Percentiles rank a stretch among this genome's conserved stretches.
Evolutionary conservation across 2,888 invertebrate genomes (phyloP).

Genomic region (Dryomyza anilis): DNA sequence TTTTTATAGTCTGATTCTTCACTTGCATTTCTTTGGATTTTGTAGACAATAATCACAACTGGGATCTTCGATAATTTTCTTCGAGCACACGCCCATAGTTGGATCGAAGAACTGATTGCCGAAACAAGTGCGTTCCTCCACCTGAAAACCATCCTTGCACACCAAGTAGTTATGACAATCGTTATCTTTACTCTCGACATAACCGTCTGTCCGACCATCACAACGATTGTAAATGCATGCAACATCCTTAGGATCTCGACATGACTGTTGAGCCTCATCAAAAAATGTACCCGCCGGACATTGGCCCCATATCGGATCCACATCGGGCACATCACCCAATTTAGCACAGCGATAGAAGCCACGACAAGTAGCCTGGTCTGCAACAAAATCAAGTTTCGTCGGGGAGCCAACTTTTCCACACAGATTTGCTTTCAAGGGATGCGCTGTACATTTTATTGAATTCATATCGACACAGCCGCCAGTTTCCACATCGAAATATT

Average conservation of each 20-base stretch:
- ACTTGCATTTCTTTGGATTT: neutral
- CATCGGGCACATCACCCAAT: conserved; percentile 38
- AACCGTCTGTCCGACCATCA: conserved; percentile 48
- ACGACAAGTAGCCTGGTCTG: conserved; percentile 49
- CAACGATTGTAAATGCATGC: conserved; percentile 51
- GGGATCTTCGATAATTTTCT: conserved; percentile 40
- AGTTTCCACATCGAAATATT: conserved; percentile 45
- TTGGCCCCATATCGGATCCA: conserved; percentile 47
- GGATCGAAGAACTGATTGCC: conserved; percentile 52
- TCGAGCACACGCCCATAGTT: conserved; percentile 40
- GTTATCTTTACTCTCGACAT: conserved; percentile 44
- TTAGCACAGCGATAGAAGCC: conserved; percentile 49
- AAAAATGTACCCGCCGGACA: conserved; percentile 49
- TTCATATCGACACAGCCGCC: conserved; percentile 39
- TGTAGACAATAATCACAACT: conserved; percentile 41
- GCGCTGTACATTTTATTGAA: conserved; percentile 41
- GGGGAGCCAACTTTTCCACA: conserved; percentile 36
- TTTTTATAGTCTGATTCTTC: neutral
- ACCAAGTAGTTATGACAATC: conserved; percentile 48
- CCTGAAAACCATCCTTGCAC: conserved; percentile 39
- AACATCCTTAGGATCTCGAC: conserved; percentile 38
- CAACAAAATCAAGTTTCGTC: conserved; percentile 20
- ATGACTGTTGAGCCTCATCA: conserved; percentile 33
- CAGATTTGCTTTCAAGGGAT: conserved; percentile 38
- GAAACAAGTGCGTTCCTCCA: conserved; percentile 38